Evolutionary conservation across 2,888 invertebrate species (phyloP), one percentile per base, ranked within the genome.

Genomic region (Drosophila fulvimacula): DNA sequence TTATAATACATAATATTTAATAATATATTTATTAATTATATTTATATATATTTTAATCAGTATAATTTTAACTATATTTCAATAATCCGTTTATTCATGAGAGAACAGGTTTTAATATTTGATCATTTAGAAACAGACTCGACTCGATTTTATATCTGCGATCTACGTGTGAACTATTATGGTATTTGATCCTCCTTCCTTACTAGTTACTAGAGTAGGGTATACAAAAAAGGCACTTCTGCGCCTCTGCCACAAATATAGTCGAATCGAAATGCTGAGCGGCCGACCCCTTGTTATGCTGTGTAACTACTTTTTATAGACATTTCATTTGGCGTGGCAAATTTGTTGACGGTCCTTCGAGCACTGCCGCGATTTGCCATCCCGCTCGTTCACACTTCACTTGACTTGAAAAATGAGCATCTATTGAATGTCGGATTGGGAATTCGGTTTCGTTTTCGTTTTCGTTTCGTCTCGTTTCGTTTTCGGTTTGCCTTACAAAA

Each of bases 321-420:
- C 85, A 61, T 82, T 84, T 82, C 82, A 80, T 84, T 84, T 82
- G 81, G 82, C 79, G 56, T 72, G 70, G 76, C 79, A 79, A 83
- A 87, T 84, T 87, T 73, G 82, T 82, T 81, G 73, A 73, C 63
- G 77, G 64, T 69, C 77, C 69, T 77, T 64, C 48, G 74, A 69
- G 81, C 41, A 21, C 15, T 46, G 19, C 32, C 52, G 57, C 48
- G n/a, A 57, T 63, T 65, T 56, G 72, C 57, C 76, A 51, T 21
- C 55, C 41, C 58, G 68, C 69, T 81, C 81, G 75, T 88, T 88
- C 86, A 85, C 88, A 88, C 85, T 85, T 88, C 80, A 86, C 81
- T 85, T 83, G 86, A 83, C 83, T 88, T 85, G 88, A 85, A 88
- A 85, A 88, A 85, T 85, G 88, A 81, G 81, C 79, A 68, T 65